These are phyloP conservation scores for Aleiodes sp. DNA, from an alignment of 1,140 invertebrate species.

Conservation along the genomic window DNA sequence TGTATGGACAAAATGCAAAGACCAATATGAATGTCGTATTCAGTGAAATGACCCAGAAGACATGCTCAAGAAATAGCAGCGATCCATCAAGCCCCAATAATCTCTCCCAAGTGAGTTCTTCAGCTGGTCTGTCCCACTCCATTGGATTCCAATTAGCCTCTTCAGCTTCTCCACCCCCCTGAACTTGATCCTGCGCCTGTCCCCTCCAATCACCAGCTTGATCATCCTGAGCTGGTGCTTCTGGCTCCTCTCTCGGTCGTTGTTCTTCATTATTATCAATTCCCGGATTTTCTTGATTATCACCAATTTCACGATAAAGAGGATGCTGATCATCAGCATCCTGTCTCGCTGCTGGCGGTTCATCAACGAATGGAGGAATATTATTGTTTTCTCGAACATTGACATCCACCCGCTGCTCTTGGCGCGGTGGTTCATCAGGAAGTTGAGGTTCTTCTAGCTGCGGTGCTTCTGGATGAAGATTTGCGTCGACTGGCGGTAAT, in stretches of 20 bases:
- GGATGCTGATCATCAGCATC: slow-evolving; percentile 38
- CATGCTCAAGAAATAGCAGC: slow-evolving; percentile 96
- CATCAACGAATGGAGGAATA: slow-evolving; percentile 58
- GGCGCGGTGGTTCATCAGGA: slow-evolving; percentile 43
- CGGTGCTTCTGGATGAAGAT: slow-evolving; percentile 38
- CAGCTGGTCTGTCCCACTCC: slow-evolving; percentile 97
- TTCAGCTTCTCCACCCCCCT: slow-evolving; percentile 73
- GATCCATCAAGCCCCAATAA: slow-evolving; percentile 96
- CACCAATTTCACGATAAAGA: slow-evolving; percentile 39
- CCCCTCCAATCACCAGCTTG: slow-evolving; percentile 43
- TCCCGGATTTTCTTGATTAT: slow-evolving; percentile 30
- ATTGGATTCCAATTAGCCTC: slow-evolving; percentile 98
- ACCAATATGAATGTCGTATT: slow-evolving; percentile 95
- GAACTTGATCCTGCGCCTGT: slow-evolving; percentile 53
- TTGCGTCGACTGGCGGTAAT: slow-evolving; percentile 58
- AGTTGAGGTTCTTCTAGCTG: slow-evolving; percentile 38
- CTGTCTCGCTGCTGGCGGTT: slow-evolving; percentile 39
- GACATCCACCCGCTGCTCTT: slow-evolving; percentile 57
- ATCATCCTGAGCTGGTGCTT: slow-evolving; percentile 41
- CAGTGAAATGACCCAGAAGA: slow-evolving; percentile 98
- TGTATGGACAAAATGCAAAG: slow-evolving; percentile 95
- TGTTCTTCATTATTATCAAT: slow-evolving; percentile 33
- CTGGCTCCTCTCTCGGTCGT: slow-evolving; percentile 21
- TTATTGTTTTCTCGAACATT: slow-evolving; percentile 43
- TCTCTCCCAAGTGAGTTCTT: slow-evolving; percentile 98